Evolutionary conservation across 1,140 invertebrate species (phyloP).

Genomic region (Hirudo medicinalis): DNA sequence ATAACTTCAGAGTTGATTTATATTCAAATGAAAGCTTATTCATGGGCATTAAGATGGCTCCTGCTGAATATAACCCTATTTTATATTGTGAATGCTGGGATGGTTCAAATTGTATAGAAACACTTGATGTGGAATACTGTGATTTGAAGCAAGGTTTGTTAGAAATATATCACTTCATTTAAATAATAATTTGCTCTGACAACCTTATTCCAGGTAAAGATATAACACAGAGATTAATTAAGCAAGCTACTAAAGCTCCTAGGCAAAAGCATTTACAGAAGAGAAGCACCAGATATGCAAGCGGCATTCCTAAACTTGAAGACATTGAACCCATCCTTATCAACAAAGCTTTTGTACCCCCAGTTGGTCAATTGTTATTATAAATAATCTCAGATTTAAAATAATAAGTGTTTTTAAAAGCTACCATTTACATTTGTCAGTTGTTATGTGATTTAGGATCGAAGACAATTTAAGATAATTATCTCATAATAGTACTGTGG

Average conservation of each 20-base stretch:
- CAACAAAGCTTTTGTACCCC: slow-evolving; percentile 18
- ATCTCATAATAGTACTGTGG: too few relatives aligned
- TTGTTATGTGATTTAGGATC: not conserved
- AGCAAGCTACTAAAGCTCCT: not conserved
- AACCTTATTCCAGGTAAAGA: not conserved
- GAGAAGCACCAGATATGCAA: too few relatives aligned
- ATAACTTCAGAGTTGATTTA: slow-evolving; percentile 13
- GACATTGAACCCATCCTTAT: slow-evolving; percentile 16
- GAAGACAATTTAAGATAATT: not conserved
- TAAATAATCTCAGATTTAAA: too few relatives aligned
- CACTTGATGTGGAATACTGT: too few relatives aligned
- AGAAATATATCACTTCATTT: too few relatives aligned
- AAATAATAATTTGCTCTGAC: not conserved
- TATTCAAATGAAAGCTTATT: slow-evolving; percentile 14
- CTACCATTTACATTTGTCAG: not conserved
- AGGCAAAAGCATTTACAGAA: not conserved
- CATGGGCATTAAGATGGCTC: not conserved
- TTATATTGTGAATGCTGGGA: slow-evolving; percentile 7
- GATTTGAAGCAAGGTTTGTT: too few relatives aligned
- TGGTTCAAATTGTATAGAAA: too few relatives aligned
- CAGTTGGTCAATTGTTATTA: slow-evolving; percentile 6
- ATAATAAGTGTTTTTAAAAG: too few relatives aligned
- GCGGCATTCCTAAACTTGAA: not conserved
- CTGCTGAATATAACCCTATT: not conserved
- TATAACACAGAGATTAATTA: too few relatives aligned